Evolutionary conservation across 1,140 invertebrate species (phyloP).

Genomic region (Laodelphax striatellus): DNA sequence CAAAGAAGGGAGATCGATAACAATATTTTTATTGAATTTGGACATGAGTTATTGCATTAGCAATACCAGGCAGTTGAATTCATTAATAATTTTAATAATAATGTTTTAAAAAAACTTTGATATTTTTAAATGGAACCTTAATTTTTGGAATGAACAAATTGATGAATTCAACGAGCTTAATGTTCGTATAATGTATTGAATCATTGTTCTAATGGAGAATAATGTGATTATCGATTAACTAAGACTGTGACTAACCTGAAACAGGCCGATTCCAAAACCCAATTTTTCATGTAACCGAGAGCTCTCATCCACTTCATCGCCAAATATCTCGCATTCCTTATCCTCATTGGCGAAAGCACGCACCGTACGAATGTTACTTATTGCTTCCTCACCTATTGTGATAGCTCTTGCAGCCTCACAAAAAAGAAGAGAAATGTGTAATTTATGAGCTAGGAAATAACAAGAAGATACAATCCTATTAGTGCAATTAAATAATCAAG

Average conservation of each 20-base stretch:
- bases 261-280: constrained; percentile 83
- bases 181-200: too few relatives aligned
- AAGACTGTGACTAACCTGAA: constrained; percentile 41
- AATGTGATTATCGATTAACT: too few relatives aligned
- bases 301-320: constrained; percentile 57
- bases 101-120: too few relatives aligned
- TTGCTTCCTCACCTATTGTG: constrained; percentile 80
- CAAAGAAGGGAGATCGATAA: too few relatives aligned
- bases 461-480: not conserved
- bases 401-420: constrained; percentile 67
- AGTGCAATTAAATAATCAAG: not conserved
- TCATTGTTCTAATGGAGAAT: too few relatives aligned
- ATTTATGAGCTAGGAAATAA: not conserved
- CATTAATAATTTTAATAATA: too few relatives aligned
- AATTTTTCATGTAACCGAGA: constrained; percentile 60
- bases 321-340: constrained; percentile 64
- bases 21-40: too few relatives aligned
- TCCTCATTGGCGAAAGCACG: constrained; percentile 87
- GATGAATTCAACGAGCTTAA: too few relatives aligned
- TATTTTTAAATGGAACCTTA: too few relatives aligned
- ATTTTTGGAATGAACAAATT: too few relatives aligned
- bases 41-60: too few relatives aligned
- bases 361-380: constrained; percentile 84
- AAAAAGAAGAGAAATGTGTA: not conserved
- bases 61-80: too few relatives aligned